Base-by-base conservation (phyloP, 2,888 invertebrate genomes). In the Bhutanitis thaidina region DNA sequence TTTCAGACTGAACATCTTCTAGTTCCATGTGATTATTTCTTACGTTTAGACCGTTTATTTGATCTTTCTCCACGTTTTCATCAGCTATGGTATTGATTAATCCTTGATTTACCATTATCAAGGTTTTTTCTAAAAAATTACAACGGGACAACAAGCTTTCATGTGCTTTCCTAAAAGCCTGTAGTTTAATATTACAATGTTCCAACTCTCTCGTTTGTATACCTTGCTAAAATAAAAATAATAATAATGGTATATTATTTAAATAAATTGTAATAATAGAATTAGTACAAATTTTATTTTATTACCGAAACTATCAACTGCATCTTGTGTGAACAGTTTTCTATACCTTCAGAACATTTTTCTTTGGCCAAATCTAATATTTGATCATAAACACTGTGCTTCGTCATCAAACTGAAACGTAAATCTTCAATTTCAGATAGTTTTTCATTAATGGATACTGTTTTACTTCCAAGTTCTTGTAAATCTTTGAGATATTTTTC, bases 341-440 rank as follows among this genome's bases (percentile, higher is more conserved):
- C 74, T 52, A 72, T 71, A 48, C 75, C 66, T 25, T 77, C 67
- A 1, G 77, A 60, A 54, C 84, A 85, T 58, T 85, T 82, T 32
- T 65, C 65, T 62, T 73, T 77, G 5, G 76, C 69, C 1, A 77
- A 58, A 49, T 83, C 74, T 51, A 88, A 56, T 36, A 88, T 70
- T 69, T 88, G 85, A 55, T 82, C 79, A 58, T 72, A 86, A 9
- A 83, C 66, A 45, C 71, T 75, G 55, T 86, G 82, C 57, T 87
- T 90, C 1, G 68, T 70, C 62, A 85, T 80, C 12, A 88, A 64
- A 52, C 58, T 74, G 4, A 66, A 67, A 53, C 75, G 71, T 20
- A 87, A 61, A 50, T 83, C 80, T 67, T 89, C 80, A 45, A 87
- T 74, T 71, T 85, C 79, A 53, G 69, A 62, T n/a, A 82, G 59